phyloP scores from a whole-genome alignment of 2,797 vertebrate genomes.

The Semotilus atromaculatus region DNA sequence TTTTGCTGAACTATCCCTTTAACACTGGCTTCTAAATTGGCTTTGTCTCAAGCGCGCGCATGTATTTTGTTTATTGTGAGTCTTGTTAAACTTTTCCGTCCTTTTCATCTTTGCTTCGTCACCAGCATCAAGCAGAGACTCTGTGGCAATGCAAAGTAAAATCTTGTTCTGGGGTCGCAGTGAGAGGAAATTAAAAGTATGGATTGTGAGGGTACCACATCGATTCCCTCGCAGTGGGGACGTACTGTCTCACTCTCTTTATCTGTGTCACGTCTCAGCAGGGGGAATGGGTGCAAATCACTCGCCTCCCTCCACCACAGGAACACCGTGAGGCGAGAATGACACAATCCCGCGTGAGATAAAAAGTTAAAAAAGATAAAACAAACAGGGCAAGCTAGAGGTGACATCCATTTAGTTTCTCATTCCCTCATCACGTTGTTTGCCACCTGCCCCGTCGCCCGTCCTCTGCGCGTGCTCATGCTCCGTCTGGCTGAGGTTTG shows the following conservation, averaged over 20 bases:
- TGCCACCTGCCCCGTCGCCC: conserved; percentile 49
- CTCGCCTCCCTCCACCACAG: conserved; percentile 20
- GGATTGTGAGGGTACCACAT: conserved; percentile 27
- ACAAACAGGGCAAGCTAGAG: conserved; percentile 26
- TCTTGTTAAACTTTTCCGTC: neutral
- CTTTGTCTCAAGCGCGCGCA: neutral
- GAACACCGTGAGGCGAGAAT: conserved; percentile 15
- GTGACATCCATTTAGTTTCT: conserved; percentile 23
- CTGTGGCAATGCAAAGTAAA: conserved; percentile 36
- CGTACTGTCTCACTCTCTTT: conserved; percentile 44
- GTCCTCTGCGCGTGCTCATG: conserved; percentile 15
- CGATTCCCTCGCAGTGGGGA: neutral
- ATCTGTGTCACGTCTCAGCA: conserved; percentile 73
- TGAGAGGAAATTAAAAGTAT: conserved; percentile 38
- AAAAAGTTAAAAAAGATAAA: conserved; percentile 19
- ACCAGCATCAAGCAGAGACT: neutral
- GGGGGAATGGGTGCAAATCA: conserved; percentile 23
- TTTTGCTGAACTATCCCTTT: neutral
- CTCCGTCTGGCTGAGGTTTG: conserved; percentile 17
- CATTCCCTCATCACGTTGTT: conserved; percentile 60
- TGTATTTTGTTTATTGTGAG: neutral
- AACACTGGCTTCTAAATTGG: neutral
- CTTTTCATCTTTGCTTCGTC: conserved; percentile 1
- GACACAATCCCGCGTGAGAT: conserved; percentile 14
- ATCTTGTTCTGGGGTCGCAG: conserved; percentile 40